These are phyloP conservation scores for Ibycter americanus DNA, from an alignment of 2,797 vertebrate genomes.

Conservation along the genomic window DNA sequence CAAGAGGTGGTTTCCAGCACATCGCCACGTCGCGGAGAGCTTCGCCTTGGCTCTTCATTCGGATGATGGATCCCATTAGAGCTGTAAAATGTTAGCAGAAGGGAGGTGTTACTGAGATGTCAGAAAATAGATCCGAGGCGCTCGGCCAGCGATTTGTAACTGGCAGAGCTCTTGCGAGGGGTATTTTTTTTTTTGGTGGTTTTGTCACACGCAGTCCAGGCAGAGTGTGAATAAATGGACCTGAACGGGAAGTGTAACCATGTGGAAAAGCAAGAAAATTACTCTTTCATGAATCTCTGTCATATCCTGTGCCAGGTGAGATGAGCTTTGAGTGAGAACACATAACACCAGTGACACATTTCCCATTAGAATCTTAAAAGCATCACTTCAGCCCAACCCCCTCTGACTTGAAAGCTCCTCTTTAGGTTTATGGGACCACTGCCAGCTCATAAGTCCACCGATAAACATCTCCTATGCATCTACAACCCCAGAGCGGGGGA, in stretches of 20 bases:
- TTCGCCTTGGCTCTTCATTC: background rate
- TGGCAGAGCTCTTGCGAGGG: background rate
- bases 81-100: background rate
- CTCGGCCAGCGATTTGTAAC: background rate
- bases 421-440: background rate
- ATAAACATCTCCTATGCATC: background rate
- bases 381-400: background rate
- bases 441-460: background rate
- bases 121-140: background rate
- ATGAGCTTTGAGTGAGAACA: background rate
- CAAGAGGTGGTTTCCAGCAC: background rate
- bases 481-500: background rate
- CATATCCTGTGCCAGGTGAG: background rate
- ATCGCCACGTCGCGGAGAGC: accelerated
- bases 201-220: background rate
- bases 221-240: background rate
- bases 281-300: background rate
- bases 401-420: background rate
- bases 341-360: background rate
- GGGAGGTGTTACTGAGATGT: background rate
- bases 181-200: background rate
- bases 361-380: background rate
- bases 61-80: background rate
- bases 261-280: background rate
- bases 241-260: background rate